phyloP scores from a whole-genome alignment of 2,888 invertebrate species.

The Lissocephala sabroskyi region DNA sequence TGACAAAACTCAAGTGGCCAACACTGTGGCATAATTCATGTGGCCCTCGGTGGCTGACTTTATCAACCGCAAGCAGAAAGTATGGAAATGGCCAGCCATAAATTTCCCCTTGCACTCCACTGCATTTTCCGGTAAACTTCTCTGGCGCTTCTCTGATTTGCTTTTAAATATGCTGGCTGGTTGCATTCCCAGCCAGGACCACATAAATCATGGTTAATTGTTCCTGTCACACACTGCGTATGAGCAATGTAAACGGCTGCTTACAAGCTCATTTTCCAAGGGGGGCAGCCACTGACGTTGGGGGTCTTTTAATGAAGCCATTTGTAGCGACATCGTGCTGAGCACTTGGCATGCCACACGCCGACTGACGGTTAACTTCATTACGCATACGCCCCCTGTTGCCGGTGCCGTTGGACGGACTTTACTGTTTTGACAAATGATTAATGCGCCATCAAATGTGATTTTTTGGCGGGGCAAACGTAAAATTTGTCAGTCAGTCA shows the following conservation, averaged over 20 bases:
- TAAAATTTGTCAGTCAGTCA: conserved; percentile 31
- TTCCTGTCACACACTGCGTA: conserved; percentile 11
- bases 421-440: too few relatives aligned
- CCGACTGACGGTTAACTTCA: conserved; percentile 32
- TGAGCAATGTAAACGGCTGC: conserved; percentile 9
- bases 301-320: conserved; percentile 39
- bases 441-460: conserved; percentile 51
- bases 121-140: background rate
- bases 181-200: background rate
- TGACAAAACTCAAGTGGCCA: conserved; percentile 31
- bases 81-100: conserved; percentile 43
- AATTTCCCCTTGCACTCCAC: conserved; percentile 19
- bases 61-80: conserved; percentile 28
- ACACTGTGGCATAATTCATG: conserved; percentile 44
- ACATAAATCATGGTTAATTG: conserved; percentile 28
- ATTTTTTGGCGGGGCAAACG: conserved; percentile 17
- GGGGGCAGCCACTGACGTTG: conserved; percentile 9
- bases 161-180: background rate
- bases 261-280: background rate
- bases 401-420: too few relatives aligned
- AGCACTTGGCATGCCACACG: conserved; percentile 2
- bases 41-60: conserved; percentile 12
- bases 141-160: background rate
- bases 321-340: background rate
- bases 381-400: conserved; percentile 30